phyloP scores from a whole-genome alignment of 2,888 invertebrate species.

The Callinectes sapidus region DNA sequence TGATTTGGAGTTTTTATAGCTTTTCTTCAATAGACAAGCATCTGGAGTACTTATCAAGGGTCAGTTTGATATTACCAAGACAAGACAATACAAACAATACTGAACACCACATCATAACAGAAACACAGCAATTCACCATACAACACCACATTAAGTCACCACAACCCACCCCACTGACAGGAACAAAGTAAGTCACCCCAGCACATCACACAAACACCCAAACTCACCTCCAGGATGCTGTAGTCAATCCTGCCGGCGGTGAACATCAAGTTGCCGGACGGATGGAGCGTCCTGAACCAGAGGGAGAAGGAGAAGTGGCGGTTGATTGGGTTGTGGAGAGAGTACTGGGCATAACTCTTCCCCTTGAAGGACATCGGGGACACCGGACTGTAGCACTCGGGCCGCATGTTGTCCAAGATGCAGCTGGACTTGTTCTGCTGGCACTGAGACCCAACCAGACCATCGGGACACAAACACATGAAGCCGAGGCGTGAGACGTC shows the following conservation, averaged over 20 bases:
- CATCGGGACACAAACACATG: constrained; percentile 87
- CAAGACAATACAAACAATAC: too few species aligned
- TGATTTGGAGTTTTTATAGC: too few species aligned
- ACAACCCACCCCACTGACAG: background rate
- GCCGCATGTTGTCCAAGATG: constrained; percentile 78
- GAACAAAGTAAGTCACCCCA: background rate
- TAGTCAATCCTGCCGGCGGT: constrained; percentile 92
- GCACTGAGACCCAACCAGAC: constrained; percentile 83
- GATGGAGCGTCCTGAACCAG: constrained; percentile 88
- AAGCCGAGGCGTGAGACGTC: constrained; percentile 84
- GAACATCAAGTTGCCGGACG: constrained; percentile 90
- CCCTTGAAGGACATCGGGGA: constrained; percentile 88
- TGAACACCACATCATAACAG: too few species aligned
- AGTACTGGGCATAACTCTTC: constrained; percentile 87
- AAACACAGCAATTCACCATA: too few species aligned
- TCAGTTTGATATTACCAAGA: too few species aligned
- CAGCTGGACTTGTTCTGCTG: constrained; percentile 82
- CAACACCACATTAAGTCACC: too few species aligned
- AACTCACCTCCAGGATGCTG: constrained; percentile 84
- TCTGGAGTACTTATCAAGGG: too few species aligned
- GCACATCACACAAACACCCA: background rate
- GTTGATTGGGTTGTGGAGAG: constrained; percentile 78
- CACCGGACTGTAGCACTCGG: constrained; percentile 84
- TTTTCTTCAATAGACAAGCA: too few species aligned
- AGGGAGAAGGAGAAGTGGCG: constrained; percentile 82